Base-by-base conservation (phyloP, 2,888 invertebrate species). In the Loripinus fragilis region DNA sequence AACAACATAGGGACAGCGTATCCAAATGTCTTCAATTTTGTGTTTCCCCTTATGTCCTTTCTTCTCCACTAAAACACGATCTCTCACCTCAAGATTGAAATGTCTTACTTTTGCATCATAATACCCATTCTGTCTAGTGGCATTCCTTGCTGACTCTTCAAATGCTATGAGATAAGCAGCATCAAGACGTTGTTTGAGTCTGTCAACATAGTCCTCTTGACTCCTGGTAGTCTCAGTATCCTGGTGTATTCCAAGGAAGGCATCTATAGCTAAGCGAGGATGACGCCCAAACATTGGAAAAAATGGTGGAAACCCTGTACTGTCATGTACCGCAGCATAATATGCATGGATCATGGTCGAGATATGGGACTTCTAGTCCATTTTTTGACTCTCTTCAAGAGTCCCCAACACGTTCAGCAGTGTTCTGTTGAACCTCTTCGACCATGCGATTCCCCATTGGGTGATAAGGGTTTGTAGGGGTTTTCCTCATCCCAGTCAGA, bases 341-440 rank as follows among this genome's bases (percentile, higher is more conserved):
- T 55, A 55, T 5, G 55, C 55, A 25, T 55, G 55, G 55, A 28
- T 55, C 55, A 55, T 55, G 55, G 55, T 55, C 28, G 55, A 55
- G 55, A 55, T 28, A 28, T 55, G 55, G 7, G 55, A 55, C 55
- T 55, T 55, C 55, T 20, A 55, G 28, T 55, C 55, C 28, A 28
- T 3, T 17, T 55, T 55, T 17, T 55, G 55, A 25, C 10, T 28
- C 30, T 55, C 55, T 17, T 55, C 25, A 28, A 55, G 55, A 17
- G 55, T 55, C 28, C 55, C 55, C 28, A 55, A 28, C 55, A 55
- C 28, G 28, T 55, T 55, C 28, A 55, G 17, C 30, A 55, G 17
- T 25, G 55, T 55, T 20, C 28, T 55, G 5, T 55, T 55, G 28
- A 55, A 55, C 30, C 55, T 23, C 55, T 55, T n/a, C 55, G 28